These are phyloP conservation scores for Chrysochloris asiatica DNA, from an alignment of 2,113 vertebrate genomes.

Conservation along the genomic window DNA sequence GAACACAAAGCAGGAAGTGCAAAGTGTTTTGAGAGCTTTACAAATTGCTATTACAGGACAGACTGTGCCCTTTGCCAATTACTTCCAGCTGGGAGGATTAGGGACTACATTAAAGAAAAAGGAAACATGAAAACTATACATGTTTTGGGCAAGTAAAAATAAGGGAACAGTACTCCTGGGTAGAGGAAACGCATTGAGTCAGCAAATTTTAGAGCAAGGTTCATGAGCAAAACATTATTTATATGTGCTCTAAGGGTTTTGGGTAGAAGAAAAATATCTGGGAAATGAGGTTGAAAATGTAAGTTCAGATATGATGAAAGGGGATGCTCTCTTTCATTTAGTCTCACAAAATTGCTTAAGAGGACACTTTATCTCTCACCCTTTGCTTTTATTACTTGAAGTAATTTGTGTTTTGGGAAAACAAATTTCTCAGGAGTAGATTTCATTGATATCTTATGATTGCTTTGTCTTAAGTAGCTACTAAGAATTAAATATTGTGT, in stretches of 20 bases:
- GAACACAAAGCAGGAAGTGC: background rate
- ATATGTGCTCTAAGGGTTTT: background rate
- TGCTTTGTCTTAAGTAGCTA: background rate
- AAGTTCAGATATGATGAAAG: background rate
- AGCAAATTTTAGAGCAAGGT: background rate
- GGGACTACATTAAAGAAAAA: background rate
- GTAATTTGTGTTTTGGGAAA: background rate
- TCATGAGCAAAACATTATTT: background rate
- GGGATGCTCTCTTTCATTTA: background rate
- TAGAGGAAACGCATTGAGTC: background rate
- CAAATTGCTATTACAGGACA: background rate
- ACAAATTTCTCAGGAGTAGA: background rate
- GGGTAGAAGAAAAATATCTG: background rate
- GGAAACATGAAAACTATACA: background rate
- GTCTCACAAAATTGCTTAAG: background rate
- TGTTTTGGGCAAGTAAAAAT: background rate
- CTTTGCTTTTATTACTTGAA: background rate
- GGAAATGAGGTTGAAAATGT: background rate
- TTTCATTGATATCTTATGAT: background rate
- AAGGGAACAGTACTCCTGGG: background rate
- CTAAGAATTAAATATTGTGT: background rate
- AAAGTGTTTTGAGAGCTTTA: slow-evolving; percentile 22
- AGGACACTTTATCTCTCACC: background rate
- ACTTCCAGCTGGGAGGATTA: background rate
- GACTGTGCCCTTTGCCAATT: background rate